Conservation (phyloP, 1,140 invertebrate species). For the Drosophila ironensis region DNA sequence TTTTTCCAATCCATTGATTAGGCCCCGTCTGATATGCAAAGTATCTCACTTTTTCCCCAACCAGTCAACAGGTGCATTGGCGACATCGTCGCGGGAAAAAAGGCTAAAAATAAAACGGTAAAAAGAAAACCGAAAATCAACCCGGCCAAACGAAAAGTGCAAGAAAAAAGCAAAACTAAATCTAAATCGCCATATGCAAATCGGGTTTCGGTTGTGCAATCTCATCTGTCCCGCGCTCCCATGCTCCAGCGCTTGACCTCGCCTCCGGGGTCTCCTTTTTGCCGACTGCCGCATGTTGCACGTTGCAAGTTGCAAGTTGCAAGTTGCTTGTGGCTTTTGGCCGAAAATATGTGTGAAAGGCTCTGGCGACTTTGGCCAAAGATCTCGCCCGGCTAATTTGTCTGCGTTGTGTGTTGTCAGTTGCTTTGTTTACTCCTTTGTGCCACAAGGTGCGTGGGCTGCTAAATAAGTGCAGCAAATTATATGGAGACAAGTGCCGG, state of each 20-base stretch:
- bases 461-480: conserved; percentile 77
- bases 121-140: conserved; percentile 25
- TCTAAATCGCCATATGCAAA: conserved; percentile 74
- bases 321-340: conserved; percentile 28
- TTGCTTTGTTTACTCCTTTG: conserved; percentile 8
- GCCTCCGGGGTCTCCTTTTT: conserved; percentile 45
- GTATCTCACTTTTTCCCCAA: not conserved
- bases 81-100: conserved; percentile 22
- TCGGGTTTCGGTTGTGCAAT: conserved; percentile 62
- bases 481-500: conserved; percentile 73
- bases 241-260: conserved; percentile 64
- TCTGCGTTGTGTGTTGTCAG: conserved; percentile 32
- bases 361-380: conserved; percentile 46
- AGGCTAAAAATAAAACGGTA: conserved; percentile 3
- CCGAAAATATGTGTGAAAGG: conserved; percentile 40
- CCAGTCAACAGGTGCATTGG: conserved; percentile 41
- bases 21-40: conserved; percentile 32
- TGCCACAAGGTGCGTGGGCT: conserved; percentile 52
- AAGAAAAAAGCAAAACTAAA: conserved; percentile 27
- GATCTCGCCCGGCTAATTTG: conserved; percentile 54
- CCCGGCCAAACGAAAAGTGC: conserved; percentile 6
- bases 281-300: conserved; percentile 8
- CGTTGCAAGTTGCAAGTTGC: conserved; percentile 22
- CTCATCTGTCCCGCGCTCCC: conserved; percentile 54
- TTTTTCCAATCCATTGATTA: conserved; percentile 32